A percentile compares a stretch with the other conserved stretches of the same genome.
Evolutionary conservation across 1,140 invertebrate genomes (phyloP).

Genomic region (Ladona fulva): DNA sequence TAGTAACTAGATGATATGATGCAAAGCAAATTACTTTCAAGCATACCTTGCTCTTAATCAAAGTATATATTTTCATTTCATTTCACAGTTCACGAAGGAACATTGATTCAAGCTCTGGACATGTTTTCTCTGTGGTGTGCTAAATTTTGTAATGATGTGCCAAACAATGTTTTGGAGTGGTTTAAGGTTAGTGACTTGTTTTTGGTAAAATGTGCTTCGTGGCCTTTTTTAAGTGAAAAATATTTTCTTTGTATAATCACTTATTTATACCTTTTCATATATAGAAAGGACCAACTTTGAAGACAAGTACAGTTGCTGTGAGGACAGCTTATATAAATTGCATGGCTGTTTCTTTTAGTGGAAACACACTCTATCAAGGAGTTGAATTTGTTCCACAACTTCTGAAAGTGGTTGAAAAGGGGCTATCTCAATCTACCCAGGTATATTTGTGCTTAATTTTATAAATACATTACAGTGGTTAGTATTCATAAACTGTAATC

Average conservation of each 20-base stretch:
- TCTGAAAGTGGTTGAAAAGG: constrained; percentile 59
- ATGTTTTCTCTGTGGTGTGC: constrained; percentile 70
- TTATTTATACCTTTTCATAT: constrained; percentile 25
- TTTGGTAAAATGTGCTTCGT: background rate
- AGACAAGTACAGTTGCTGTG: constrained; percentile 67
- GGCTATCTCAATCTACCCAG: constrained; percentile 52
- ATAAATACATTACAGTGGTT: too few species aligned
- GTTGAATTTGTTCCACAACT: constrained; percentile 47
- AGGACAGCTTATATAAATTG: constrained; percentile 69
- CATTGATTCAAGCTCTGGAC: constrained; percentile 67
- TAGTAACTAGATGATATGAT: too few species aligned
- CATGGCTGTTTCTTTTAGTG: constrained; percentile 52
- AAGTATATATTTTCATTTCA: constrained; percentile 17
- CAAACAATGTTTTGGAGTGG: constrained; percentile 59
- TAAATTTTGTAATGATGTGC: constrained; percentile 56
- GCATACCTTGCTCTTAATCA: too few species aligned
- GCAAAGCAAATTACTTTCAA: too few species aligned
- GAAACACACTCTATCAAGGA: constrained; percentile 41
- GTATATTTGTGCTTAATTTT: constrained; percentile 27
- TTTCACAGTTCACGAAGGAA: constrained; percentile 75
- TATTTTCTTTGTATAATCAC: constrained; percentile 13
- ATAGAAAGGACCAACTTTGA: constrained; percentile 65
- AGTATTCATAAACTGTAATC: too few species aligned
- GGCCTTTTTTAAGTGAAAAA: constrained; percentile 17
- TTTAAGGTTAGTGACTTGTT: constrained; percentile 50